Evolutionary conservation across 2,888 invertebrate species (phyloP), one percentile per base, ranked within the genome.

Genomic region (Erebia aethiops): DNA sequence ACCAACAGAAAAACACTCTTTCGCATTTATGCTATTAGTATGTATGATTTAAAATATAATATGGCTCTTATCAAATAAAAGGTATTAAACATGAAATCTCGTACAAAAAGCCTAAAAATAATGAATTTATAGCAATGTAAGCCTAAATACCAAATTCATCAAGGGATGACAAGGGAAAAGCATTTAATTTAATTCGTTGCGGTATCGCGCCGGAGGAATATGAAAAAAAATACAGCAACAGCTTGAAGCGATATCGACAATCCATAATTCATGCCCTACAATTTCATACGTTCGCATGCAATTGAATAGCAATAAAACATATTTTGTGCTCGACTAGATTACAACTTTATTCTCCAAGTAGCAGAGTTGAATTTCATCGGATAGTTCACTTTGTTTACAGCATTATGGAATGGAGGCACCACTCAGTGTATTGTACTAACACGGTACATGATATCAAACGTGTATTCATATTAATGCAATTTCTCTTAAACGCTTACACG

Each of bases 161-260:
- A 92, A 87, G 81, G 86, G 88, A 89, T 90, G 92, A 92, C 92
- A 93, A 91, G 91, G 92, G 91, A 93, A 92, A 92, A 92, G 92
- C 91, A 92, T 92, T 93, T 93, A 93, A 93, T 93, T 93, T 92
- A 92, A 93, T 93, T 92, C 93, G 92, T 87, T 92, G 92, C 88
- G 92, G 93, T 91, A 88, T 89, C 87, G 88, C 87, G 88, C 87
- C 87, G 80, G 88, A 87, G 88, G 80, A 89, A 88, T 85, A 88
- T 84, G 86, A 89, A 92, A 91, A 91, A 92, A 92, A 91, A 90
- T 83, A 91, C 85, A 89, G 90, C 89, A 91, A 92, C 93, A 93
- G 93, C 93, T 93, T 92, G 92, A 85, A 91, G 92, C 92, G 90
- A 90, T 92, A 93, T 93, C 93, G 93, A 92, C 92, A 93, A 93